Conservation (phyloP, 2,888 invertebrate species). For the Syrista parreyssii region DNA sequence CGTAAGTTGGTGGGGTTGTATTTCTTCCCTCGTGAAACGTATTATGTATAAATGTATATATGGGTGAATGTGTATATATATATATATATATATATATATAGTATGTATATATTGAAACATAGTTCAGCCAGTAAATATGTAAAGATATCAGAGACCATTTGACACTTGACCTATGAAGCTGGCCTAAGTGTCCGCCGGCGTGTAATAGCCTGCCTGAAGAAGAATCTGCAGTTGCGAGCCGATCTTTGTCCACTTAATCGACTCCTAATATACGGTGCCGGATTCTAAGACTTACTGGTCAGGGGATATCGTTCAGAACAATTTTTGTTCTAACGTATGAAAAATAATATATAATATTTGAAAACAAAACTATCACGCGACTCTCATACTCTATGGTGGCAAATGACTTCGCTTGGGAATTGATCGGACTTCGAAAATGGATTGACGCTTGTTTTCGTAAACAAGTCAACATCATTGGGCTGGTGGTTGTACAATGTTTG, state of each 20-base stretch:
- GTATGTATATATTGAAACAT: background rate
- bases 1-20: background rate
- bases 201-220: slow-evolving; percentile 34
- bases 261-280: background rate
- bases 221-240: slow-evolving; percentile 35
- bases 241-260: slow-evolving; percentile 31
- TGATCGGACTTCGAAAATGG: background rate
- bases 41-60: too few relatives aligned
- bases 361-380: slow-evolving; percentile 18
- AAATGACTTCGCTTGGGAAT: background rate
- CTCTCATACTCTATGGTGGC: background rate
- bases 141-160: slow-evolving; percentile 55
- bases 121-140: slow-evolving; percentile 11
- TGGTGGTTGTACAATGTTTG: slow-evolving; percentile 15
- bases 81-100: too few relatives aligned
- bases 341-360: background rate
- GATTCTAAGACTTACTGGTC: background rate
- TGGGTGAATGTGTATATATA: too few relatives aligned
- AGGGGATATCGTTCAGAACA: background rate
- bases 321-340: background rate
- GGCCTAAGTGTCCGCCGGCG: slow-evolving; percentile 37
- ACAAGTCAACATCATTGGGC: background rate
- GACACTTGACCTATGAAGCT: slow-evolving; percentile 58
- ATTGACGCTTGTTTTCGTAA: background rate
- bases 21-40: background rate